phyloP scores from a whole-genome alignment of 92 coral and sea anemone species.

The Phenganax subtilis region DNA sequence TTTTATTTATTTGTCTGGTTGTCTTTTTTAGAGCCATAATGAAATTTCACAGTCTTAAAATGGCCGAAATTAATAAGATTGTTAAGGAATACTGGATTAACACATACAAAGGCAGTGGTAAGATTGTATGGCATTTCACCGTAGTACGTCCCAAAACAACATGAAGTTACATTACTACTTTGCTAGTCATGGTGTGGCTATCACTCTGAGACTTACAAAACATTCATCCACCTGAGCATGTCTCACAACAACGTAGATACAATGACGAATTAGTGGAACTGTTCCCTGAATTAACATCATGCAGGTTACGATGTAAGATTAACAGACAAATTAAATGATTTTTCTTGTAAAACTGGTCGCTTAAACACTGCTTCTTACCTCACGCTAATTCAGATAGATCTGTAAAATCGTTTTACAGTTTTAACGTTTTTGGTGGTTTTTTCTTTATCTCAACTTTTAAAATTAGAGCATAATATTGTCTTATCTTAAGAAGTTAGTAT shows the following conservation, averaged over 20 bases:
- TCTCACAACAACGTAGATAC: neutral
- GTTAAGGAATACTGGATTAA: conserved; percentile 96
- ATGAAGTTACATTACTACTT: neutral
- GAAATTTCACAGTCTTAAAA: conserved; percentile 84
- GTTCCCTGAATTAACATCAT: neutral
- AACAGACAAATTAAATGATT: too few relatives aligned
- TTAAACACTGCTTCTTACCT: too few relatives aligned
- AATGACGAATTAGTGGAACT: neutral
- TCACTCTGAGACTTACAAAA: neutral
- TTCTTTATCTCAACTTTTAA: too few relatives aligned
- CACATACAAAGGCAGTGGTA: conserved; percentile 95
- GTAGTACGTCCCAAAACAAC: neutral
- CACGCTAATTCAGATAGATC: too few relatives aligned
- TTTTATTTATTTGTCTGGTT: neutral
- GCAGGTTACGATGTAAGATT: too few relatives aligned
- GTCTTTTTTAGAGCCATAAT: conserved; percentile 69
- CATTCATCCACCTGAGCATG: neutral
- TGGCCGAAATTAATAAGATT: conserved; percentile 94
- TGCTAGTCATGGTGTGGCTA: neutral
- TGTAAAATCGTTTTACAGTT: too few relatives aligned
- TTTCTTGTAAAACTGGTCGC: too few relatives aligned
- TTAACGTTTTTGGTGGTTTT: too few relatives aligned
- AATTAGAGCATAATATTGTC: too few relatives aligned
- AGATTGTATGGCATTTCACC: neutral
- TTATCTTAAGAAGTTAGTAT: too few relatives aligned